Base-by-base conservation (phyloP, 2,888 invertebrate species). In the Caenorhabditis sp. region DNA sequence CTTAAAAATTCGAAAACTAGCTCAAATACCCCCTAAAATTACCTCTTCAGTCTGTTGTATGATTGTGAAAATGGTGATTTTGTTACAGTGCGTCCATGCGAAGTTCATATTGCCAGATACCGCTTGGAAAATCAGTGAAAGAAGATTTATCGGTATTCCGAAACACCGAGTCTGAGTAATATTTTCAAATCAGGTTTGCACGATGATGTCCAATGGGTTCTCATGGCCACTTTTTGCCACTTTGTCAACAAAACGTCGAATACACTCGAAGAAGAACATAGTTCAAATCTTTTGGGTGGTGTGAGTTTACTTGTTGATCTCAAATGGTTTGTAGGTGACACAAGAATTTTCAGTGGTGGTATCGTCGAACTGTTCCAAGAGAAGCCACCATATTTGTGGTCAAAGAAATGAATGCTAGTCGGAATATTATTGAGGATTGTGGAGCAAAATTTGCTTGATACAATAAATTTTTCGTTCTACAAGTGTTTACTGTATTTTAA, bases 321-420 rank as follows among this genome's bases (percentile, higher is more conserved):
- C 40, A 55, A 32, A 51, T 32, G 32, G 4, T 32, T 32, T 32
- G 32, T n/a, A n/a, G n/a, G n/a, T n/a, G n/a, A n/a, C n/a, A n/a
- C n/a, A n/a, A n/a, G n/a, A n/a, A n/a, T 28, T 76, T 80, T 22
- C 70, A 80, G 76, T 81, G 81, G 81, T 81, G 81, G 81, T 81
- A 81, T 32, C 76, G 81, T 18, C 65, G 81, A 28, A 55, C 35
- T 9, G 67, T 71, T 9, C 70, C 76, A 8, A 40, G 81, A 18
- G 60, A 37, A 0, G 3, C 1, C 0, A 70, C 70, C 9, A 50
- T 71, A 2, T 1, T 1, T 18, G 26, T 71, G 13, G 67, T 81
- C 32, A 50, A 70, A 55, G 22, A 58, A 67, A 24, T 81, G 44
- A 51, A 76, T 28, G 64, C 71, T 8, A 18, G 60, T n/a, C 26